These are phyloP conservation scores for Campoplex capitator DNA, from an alignment of 2,888 invertebrate genomes.

Conservation along the genomic window DNA sequence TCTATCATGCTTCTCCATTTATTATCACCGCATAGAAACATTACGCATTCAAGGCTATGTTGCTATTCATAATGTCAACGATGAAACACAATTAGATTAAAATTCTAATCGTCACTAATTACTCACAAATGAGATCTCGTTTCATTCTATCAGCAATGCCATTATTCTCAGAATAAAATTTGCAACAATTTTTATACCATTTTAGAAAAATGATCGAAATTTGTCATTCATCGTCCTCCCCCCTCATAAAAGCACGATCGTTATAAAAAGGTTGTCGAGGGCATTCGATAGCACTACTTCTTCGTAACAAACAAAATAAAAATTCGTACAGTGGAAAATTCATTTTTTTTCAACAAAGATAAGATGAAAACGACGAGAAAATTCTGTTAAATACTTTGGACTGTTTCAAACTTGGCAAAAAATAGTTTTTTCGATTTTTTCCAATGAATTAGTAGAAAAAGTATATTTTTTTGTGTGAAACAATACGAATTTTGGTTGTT, in stretches of 20 bases:
- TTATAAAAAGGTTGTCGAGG: neutral
- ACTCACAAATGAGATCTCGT: neutral
- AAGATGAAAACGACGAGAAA: too few species aligned
- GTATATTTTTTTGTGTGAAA: too few species aligned
- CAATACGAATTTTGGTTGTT: too few species aligned
- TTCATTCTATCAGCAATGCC: neutral
- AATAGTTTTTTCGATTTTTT: too few species aligned
- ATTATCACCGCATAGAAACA: neutral
- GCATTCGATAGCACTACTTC: neutral
- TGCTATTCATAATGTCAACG: neutral
- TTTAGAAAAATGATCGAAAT: neutral
- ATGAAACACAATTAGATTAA: neutral
- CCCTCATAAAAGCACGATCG: neutral
- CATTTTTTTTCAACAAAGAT: too few species aligned
- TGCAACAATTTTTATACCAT: neutral
- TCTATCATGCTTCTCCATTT: neutral
- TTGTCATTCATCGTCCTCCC: neutral
- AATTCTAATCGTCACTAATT: neutral
- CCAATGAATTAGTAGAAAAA: too few species aligned
- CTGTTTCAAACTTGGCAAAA: too few species aligned
- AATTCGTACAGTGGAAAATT: too few species aligned
- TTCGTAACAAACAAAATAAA: neutral
- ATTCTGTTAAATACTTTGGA: too few species aligned
- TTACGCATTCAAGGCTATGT: slow-evolving; percentile 1
- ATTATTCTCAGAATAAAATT: neutral